phyloP scores from a whole-genome alignment of 2,113 vertebrate genomes.

The Martes martes region DNA sequence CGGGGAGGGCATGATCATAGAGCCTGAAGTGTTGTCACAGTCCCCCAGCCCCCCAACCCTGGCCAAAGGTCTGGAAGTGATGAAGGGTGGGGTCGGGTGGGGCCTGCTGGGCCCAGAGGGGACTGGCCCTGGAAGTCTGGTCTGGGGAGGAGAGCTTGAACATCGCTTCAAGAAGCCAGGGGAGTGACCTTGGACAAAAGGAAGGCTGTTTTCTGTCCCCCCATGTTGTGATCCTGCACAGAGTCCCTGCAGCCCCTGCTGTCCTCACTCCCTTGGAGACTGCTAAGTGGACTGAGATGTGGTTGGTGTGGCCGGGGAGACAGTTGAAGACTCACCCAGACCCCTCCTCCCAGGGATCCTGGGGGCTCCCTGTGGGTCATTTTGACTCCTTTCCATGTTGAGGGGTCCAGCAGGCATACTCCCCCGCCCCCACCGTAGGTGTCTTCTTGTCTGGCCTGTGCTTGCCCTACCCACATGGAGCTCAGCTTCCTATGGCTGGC shows the following conservation, averaged over 20 bases:
- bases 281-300: not conserved
- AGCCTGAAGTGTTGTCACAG: not conserved
- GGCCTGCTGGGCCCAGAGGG: not conserved
- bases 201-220: not conserved
- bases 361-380: not conserved
- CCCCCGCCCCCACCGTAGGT: fast-evolving
- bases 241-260: not conserved
- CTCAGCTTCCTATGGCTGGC: not conserved
- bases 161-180: not conserved
- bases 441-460: not conserved
- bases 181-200: not conserved
- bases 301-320: not conserved
- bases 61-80: not conserved
- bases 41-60: not conserved
- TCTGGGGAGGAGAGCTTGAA: not conserved
- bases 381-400: not conserved
- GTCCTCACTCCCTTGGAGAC: not conserved
- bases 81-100: not conserved
- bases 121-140: not conserved
- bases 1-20: not conserved
- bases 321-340: not conserved
- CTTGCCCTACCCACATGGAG: not conserved
- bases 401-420: not conserved
- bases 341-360: not conserved
- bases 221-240: not conserved